Conservation (phyloP, 1,140 invertebrate genomes). For the Musca vetustissima region DNA sequence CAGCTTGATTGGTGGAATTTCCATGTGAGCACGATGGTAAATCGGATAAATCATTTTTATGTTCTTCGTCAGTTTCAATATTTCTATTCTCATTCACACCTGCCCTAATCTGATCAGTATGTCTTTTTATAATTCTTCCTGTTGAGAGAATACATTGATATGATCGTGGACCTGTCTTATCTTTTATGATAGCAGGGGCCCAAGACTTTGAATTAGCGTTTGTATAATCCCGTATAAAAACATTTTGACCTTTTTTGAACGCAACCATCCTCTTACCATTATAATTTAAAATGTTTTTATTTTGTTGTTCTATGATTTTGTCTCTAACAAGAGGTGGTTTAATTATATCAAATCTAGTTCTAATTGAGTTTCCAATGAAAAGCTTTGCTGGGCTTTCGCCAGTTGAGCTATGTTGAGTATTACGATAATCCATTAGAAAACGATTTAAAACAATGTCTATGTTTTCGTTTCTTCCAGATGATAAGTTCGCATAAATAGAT, state of each 20-base stretch:
- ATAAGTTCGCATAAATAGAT: conserved; percentile 18
- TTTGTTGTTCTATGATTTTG: no score
- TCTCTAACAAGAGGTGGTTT: no score
- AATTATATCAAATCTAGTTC: no score
- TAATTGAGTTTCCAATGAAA: no score
- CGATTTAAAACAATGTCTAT: no score
- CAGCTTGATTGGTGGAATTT: background rate
- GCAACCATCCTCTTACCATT: no score
- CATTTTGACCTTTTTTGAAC: conserved; percentile 25
- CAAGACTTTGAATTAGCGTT: conserved; percentile 18
- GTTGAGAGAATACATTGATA: conserved; percentile 20
- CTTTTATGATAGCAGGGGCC: conserved; percentile 7
- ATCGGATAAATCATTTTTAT: background rate
- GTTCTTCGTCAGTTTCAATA: no score
- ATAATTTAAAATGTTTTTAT: no score
- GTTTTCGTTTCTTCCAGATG: conserved; percentile 1
- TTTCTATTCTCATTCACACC: background rate
- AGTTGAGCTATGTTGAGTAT: no score
- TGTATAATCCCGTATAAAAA: conserved; percentile 22
- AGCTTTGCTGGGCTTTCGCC: no score
- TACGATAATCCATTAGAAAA: no score
- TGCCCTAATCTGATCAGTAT: conserved; percentile 24
- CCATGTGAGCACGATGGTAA: conserved; percentile 8
- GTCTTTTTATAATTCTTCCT: conserved; percentile 20
- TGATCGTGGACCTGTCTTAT: conserved; percentile 16